Base-by-base conservation (phyloP, 2,113 vertebrate species). In the Dicentrarchus labrax region DNA sequence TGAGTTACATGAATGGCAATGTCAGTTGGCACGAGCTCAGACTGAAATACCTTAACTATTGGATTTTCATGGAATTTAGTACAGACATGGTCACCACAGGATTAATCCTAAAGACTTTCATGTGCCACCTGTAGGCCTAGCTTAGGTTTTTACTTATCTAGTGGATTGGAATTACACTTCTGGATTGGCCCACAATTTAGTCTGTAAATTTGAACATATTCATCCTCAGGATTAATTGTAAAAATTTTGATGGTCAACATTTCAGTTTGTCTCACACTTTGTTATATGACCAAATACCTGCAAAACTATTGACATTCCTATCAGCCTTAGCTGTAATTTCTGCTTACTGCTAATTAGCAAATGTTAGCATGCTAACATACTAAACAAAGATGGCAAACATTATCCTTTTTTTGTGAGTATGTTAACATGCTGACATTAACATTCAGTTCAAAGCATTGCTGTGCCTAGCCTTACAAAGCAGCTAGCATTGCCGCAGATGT, bases 371-470 rank as follows among this genome's bases (percentile, higher is more conserved):
- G 41, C 12, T 57, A 71, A 69, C 61, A 80, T n/a, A 19, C 8
- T 38, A 57, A 67, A 51, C 16, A 36, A 8, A 19, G 12, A 71
- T 62, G 41, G 1, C 16, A 74, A 56, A 56, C 4, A 70, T 47
- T 1, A 54, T n/a, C 30, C 51, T 30, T 15, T 59, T 59, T 22
- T 10, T 45, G 15, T 16, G 5, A 69, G 65, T 3, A 78, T 60
- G 9, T 70, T 70, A 71, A 9, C 47, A 61, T 62, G 10, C 17
- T 70, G 2, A 54, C 30, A 69, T 60, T 24, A 48, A 21, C n/a
- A 64, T 70, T 72, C 30, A 57, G 41, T 39, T 48, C 15, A 43
- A 77, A 66, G 8, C n/a, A 68, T 77, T 0, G 8, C 64, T 68
- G 62, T 30, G 5, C 47, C 15, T 36, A 53, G 61, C 48, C 41